These are phyloP conservation scores for Chrysolina oricalcia DNA, from an alignment of 2,888 invertebrate genomes.

Conservation along the genomic window DNA sequence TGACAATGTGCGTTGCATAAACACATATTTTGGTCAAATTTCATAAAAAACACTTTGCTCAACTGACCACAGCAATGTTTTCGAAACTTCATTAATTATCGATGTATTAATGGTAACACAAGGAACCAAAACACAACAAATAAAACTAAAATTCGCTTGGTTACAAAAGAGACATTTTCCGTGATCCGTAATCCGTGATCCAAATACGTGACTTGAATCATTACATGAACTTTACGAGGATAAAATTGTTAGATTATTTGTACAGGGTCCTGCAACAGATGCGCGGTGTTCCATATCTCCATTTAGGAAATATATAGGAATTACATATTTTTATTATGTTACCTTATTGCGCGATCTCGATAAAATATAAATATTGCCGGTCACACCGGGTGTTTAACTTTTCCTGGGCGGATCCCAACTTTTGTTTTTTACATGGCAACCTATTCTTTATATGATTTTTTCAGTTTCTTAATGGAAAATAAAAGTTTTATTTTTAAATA, in stretches of 20 bases:
- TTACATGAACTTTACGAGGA: background rate
- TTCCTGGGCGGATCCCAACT: no score
- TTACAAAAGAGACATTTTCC: background rate
- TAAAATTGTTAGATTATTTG: background rate
- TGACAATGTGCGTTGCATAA: background rate
- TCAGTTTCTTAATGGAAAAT: no score
- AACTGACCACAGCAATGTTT: conserved; percentile 4
- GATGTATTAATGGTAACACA: background rate
- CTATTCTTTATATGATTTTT: no score
- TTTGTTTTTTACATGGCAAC: no score
- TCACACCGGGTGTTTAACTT: no score
- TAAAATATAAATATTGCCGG: no score
- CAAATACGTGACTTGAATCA: conserved; percentile 9
- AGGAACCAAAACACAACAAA: conserved; percentile 3
- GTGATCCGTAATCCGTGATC: background rate
- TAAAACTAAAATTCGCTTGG: background rate
- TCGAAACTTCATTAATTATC: background rate
- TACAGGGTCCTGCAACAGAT: no score
- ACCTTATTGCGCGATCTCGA: no score
- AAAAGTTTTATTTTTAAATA: no score
- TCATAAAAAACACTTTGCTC: conserved; percentile 10
- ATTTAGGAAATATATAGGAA: no score
- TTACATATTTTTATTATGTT: no score
- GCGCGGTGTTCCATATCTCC: no score
- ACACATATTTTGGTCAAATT: conserved; percentile 15